Conservation (phyloP, 2,797 vertebrate species). For the Liparis tanakae region DNA sequence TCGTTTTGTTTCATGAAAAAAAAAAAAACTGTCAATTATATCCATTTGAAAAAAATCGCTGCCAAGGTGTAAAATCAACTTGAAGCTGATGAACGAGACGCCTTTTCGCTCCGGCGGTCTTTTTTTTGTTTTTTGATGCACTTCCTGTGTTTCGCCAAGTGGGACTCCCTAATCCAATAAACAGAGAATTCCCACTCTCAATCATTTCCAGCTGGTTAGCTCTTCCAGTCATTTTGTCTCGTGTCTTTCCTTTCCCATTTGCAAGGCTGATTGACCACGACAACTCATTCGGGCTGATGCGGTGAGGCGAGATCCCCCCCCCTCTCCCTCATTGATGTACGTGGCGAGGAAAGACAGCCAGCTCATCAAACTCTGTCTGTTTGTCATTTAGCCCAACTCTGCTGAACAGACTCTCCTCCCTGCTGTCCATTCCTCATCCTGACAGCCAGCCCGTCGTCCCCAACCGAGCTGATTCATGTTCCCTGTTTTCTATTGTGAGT, state of each 20-base stretch:
- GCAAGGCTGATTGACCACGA: constrained; percentile 72
- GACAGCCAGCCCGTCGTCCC: constrained; percentile 42
- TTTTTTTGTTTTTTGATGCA: constrained; percentile 6
- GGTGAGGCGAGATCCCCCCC: constrained; percentile 5
- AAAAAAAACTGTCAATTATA: constrained; percentile 36
- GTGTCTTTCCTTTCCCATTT: constrained; percentile 70
- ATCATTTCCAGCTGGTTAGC: constrained; percentile 72
- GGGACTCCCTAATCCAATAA: constrained; percentile 32
- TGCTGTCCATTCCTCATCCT: constrained; percentile 47
- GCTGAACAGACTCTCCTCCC: constrained; percentile 52
- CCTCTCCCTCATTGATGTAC: constrained; percentile 34
- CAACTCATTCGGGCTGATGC: constrained; percentile 65
- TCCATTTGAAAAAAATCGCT: constrained; percentile 60
- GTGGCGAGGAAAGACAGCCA: constrained; percentile 35
- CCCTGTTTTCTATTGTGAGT: constrained; percentile 36
- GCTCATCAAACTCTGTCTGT: constrained; percentile 60
- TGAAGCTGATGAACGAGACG: constrained; percentile 36
- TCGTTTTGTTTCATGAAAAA: constrained; percentile 6
- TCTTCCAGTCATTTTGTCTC: constrained; percentile 49
- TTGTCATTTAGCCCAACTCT: constrained; percentile 47
- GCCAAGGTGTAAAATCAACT: constrained; percentile 47
- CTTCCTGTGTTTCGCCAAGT: constrained; percentile 25
- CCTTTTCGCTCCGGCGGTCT: background rate
- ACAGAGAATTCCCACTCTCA: constrained; percentile 39
- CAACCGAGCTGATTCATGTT: constrained; percentile 59